Evolutionary conservation across 2,113 vertebrate species (phyloP), one percentile per base, ranked within the genome.

Genomic region (Smithornis capensis): DNA sequence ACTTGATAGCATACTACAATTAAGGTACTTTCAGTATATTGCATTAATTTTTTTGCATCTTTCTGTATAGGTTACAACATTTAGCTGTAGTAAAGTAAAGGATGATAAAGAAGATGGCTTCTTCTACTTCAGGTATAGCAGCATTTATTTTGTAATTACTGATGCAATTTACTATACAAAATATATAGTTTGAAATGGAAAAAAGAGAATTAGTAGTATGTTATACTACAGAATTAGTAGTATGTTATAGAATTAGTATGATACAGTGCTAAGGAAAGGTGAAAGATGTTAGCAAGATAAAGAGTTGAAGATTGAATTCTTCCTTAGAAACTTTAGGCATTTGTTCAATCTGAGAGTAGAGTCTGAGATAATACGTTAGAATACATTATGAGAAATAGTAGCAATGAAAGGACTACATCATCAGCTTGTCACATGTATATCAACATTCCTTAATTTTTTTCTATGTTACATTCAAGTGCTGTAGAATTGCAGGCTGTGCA

Each of bases 81-180:
- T 99, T 85, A 98, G 96, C 96, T 99, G 99, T 94, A 98, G 97
- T 96, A 99, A 98, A 97, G 98, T 98, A 77, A 98, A 98, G 91
- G 97, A 98, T 79, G 98, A 99, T 76, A 99, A 97, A 31, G 98
- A 98, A 47, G 98, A 98, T 5, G 97, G 97, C 90, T 97, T 98
- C 88, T 99, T 99, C 96, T 98, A 98, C 94, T 99, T 99, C 97
- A 99, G 99, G 99, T 99, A 98, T 75, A 84, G 44, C n/a, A 78
- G 21, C 56, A 38, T 80, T 91, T 42, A 23, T 80, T 83, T 52
- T 65, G 0, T 62, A 63, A 31, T 74, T 88, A 45, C 12, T 52
- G 22, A 7, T 65, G 28, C 37, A 69, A 47, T 4, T 87, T 52
- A 15, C 1, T 59, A 4, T 67, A 31, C 27, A 64, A 69, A 83